Base-by-base conservation (phyloP, 1,140 invertebrate species). In the Calosoma granatense region DNA sequence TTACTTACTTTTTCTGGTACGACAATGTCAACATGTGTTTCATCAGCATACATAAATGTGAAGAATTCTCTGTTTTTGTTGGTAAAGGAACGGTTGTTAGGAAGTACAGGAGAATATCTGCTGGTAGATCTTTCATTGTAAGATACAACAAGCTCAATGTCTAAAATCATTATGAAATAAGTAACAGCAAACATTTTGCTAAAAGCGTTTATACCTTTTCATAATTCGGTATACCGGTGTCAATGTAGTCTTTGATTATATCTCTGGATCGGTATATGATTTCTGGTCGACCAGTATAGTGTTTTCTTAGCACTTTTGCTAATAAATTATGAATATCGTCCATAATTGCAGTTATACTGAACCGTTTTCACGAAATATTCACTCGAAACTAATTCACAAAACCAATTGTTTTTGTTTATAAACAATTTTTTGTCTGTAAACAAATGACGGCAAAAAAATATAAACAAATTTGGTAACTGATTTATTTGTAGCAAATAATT, bases 61-160 rank as follows among this genome's bases (percentile, higher is more conserved):
- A 23, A 58, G 54, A 53, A 61, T 60, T 52, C 60, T 61, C 52
- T 65, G 57, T 39, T 53, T 62, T 56, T 54, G 62, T 56, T 1
- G 65, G 65, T 56, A 66, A 60, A 57, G 64, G 63, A 20, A 67
- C 60, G 22, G 63, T 60, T 1, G 62, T 67, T 26, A 67, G 54
- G 22, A 64, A 60, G 53, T 67, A 67, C 11, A 67, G 55, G n/a
- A 67, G 22, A 22, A 67, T 62, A 52, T 62, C 57, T 36, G 59
- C 51, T 15, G 65, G 65, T 55, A 67, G 57, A 58, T 67, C 61
- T 41, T 61, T 62, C 62, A 67, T 59, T 41, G 60, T 51, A 30
- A 39, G 54, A 59, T 61, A 65, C 0, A 67, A 58, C 20, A 55
- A 53, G 55, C 62, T 61, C 17, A 67, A 53, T 11, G 62, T 63